Conservation (phyloP, 1,140 invertebrate species). For the Penaeus chinensis region DNA sequence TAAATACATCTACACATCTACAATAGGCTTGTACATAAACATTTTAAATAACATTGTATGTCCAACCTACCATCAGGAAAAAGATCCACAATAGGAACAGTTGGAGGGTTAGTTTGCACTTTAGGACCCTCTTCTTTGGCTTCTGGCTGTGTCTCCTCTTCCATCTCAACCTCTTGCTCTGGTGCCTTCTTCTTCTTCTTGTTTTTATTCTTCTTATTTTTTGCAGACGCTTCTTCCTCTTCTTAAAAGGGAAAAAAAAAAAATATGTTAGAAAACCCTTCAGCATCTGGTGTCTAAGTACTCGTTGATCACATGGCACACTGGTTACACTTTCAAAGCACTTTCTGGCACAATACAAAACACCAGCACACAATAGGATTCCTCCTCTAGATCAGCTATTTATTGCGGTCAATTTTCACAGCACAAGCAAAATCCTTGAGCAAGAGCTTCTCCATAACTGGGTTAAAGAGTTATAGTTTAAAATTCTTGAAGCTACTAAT, state of each 20-base stretch:
- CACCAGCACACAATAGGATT: no score
- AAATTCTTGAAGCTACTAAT: no score
- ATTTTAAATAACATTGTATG: neutral
- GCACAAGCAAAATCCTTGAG: no score
- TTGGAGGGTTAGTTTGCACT: slow-evolving; percentile 85
- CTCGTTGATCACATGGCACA: no score
- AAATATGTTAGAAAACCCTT: neutral
- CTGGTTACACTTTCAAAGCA: no score
- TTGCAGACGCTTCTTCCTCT: slow-evolving; percentile 22
- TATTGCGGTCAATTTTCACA: no score
- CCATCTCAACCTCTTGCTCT: neutral
- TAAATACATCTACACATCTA: neutral
- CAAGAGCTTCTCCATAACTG: no score
- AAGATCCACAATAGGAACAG: slow-evolving; percentile 85
- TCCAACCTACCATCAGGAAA: slow-evolving; percentile 82
- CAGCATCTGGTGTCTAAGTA: no score
- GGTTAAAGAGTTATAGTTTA: no score
- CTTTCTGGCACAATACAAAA: no score
- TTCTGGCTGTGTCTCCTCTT: neutral
- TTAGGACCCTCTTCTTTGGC: slow-evolving; percentile 61
- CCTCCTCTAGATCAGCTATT: no score
- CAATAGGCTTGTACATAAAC: neutral
- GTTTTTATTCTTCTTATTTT: slow-evolving; percentile 47
- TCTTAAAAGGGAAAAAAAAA: neutral
- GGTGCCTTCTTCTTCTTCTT: slow-evolving; percentile 42